phyloP scores from a whole-genome alignment of 2,888 invertebrate genomes.

The Blera fallax region DNA sequence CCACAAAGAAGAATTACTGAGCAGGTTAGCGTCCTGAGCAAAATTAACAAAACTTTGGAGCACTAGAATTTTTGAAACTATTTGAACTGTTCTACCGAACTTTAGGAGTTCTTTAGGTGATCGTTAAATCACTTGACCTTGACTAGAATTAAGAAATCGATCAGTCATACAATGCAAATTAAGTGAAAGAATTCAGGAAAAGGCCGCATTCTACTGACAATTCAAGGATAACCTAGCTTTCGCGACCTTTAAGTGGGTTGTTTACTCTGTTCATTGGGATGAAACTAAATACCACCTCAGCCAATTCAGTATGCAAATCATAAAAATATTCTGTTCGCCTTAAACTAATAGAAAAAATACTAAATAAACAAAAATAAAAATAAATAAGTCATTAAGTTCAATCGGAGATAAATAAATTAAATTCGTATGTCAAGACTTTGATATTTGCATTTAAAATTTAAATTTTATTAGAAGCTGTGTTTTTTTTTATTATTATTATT shows the following conservation, averaged over 20 bases:
- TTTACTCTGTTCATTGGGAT: constrained; percentile 43
- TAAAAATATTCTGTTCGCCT: constrained; percentile 27
- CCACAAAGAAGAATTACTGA: no score
- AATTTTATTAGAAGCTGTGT: constrained; percentile 63
- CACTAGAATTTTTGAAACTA: no score
- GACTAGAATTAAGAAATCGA: no score
- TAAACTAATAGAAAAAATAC: constrained; percentile 32
- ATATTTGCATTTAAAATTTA: constrained; percentile 72
- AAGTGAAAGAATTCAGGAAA: constrained; percentile 22
- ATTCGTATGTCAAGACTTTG: constrained; percentile 61
- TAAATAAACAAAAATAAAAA: constrained; percentile 70
- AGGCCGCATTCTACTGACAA: not conserved
- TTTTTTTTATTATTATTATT: no score
- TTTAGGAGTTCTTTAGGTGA: no score
- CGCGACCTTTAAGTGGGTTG: constrained; percentile 17
- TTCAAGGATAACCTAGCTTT: constrained; percentile 20
- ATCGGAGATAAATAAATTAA: constrained; percentile 75
- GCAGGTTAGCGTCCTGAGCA: no score
- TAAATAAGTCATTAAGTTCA: constrained; percentile 78
- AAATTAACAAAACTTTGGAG: no score
- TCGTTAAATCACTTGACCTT: no score
- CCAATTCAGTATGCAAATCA: constrained; percentile 69
- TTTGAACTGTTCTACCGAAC: no score
- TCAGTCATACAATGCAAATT: not conserved
- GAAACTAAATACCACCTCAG: constrained; percentile 49